Evolutionary conservation across 2,888 invertebrate genomes (phyloP).

Genomic region (Eucriotettix oculatus): DNA sequence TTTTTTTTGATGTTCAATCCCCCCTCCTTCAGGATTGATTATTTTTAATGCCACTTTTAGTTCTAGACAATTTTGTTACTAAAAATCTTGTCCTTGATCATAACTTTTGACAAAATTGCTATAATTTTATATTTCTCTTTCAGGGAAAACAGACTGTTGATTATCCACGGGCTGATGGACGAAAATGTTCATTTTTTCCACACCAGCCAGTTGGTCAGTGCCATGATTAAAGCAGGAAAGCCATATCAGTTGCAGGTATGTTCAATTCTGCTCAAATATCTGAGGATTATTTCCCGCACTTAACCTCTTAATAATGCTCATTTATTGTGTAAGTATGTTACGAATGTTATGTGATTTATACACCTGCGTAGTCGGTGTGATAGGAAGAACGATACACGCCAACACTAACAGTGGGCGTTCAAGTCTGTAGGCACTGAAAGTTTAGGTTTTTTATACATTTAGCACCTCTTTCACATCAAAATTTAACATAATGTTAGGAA

Average conservation of each 20-base stretch:
- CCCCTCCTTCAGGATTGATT: too few species aligned
- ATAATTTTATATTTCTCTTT: constrained; percentile 10
- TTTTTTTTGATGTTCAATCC: too few species aligned
- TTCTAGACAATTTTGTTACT: too few species aligned
- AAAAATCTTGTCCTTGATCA: too few species aligned
- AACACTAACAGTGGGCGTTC: not conserved
- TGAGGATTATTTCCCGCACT: not conserved
- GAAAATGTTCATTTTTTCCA: constrained; percentile 99
- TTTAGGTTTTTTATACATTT: too few species aligned
- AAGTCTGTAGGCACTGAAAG: not conserved
- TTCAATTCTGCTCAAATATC: not conserved
- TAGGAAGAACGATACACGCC: not conserved
- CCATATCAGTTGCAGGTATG: constrained; percentile 76
- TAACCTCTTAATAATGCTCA: not conserved
- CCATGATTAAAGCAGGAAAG: constrained; percentile 84
- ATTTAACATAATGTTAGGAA: too few species aligned
- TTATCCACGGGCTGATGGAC: constrained; percentile 94
- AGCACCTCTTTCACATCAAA: too few species aligned
- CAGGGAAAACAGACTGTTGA: constrained; percentile 74
- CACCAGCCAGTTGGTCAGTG: constrained; percentile 78
- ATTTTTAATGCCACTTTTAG: too few species aligned
- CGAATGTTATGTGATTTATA: not conserved
- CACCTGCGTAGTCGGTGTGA: not conserved
- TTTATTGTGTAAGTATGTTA: not conserved
- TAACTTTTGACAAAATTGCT: too few species aligned